Evolutionary conservation across 1,140 invertebrate species (phyloP).

Genomic region (Piezodorus guildinii): DNA sequence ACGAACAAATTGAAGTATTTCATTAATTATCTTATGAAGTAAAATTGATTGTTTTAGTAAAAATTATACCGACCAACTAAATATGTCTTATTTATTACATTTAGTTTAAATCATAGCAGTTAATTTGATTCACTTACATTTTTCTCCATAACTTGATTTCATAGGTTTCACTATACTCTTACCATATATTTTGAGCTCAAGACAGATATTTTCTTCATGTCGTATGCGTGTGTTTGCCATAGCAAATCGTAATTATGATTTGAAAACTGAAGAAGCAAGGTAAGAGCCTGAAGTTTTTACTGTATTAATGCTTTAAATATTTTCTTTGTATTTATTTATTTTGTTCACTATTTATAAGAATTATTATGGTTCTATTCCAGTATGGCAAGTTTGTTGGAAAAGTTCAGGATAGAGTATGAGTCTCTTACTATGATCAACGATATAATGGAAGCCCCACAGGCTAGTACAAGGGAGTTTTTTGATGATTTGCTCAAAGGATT

Average conservation of each 20-base stretch:
- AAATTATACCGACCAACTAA: no score
- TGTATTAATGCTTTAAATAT: neutral
- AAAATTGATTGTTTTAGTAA: no score
- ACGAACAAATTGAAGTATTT: neutral
- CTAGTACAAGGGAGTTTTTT: conserved; percentile 57
- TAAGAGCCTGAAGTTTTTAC: conserved; percentile 36
- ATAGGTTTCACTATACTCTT: conserved; percentile 76
- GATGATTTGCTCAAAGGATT: conserved; percentile 58
- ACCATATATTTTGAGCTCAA: conserved; percentile 83
- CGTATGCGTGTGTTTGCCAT: conserved; percentile 83
- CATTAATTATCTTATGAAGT: no score
- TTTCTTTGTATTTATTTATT: conserved; percentile 5
- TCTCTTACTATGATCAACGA: conserved; percentile 83
- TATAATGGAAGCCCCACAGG: conserved; percentile 56
- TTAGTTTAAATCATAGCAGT: neutral
- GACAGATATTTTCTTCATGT: conserved; percentile 70
- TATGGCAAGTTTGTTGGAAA: conserved; percentile 82
- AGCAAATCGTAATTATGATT: conserved; percentile 69
- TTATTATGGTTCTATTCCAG: conserved; percentile 40
- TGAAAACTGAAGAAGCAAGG: conserved; percentile 82
- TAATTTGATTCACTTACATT: neutral
- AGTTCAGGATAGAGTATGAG: conserved; percentile 87
- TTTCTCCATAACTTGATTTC: conserved; percentile 4
- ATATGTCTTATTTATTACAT: no score
- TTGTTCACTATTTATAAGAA: no score